phyloP scores from a whole-genome alignment of 2,113 vertebrate genomes.

The Colistium nudipinnis region DNA sequence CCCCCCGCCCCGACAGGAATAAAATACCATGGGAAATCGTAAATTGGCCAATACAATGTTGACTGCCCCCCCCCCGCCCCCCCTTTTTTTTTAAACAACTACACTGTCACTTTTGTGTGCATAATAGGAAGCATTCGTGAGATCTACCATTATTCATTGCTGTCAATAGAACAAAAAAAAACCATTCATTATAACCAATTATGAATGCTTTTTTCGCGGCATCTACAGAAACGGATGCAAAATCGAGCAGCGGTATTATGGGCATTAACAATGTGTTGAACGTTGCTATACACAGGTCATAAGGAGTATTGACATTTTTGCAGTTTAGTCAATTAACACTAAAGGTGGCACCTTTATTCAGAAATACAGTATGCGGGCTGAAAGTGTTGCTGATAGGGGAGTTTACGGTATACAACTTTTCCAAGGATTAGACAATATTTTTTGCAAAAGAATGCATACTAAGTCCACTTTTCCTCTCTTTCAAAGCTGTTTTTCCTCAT shows the following conservation, averaged over 20 bases:
- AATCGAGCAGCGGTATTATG: too few species aligned
- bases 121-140: conserved; percentile 6
- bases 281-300: too few species aligned
- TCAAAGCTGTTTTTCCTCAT: background rate
- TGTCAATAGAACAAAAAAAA: too few species aligned
- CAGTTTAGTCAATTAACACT: too few species aligned
- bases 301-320: background rate
- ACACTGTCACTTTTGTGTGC: conserved; percentile 19
- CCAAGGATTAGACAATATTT: background rate
- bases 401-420: background rate
- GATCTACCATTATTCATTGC: conserved; percentile 10
- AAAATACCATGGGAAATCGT: conserved; percentile 29
- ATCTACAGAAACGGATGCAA: background rate
- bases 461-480: background rate
- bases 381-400: background rate
- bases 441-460: background rate
- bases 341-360: background rate
- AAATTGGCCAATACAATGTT: conserved; percentile 36
- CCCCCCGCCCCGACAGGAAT: conserved; percentile 25
- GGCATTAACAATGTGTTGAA: too few species aligned
- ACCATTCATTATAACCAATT: background rate
- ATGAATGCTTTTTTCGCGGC: background rate
- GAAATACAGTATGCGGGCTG: too few species aligned
- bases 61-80: conserved; percentile 10
- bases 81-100: conserved; percentile 24